phyloP scores from a whole-genome alignment of 2,797 vertebrate genomes.

The Phoebastria nigripes region DNA sequence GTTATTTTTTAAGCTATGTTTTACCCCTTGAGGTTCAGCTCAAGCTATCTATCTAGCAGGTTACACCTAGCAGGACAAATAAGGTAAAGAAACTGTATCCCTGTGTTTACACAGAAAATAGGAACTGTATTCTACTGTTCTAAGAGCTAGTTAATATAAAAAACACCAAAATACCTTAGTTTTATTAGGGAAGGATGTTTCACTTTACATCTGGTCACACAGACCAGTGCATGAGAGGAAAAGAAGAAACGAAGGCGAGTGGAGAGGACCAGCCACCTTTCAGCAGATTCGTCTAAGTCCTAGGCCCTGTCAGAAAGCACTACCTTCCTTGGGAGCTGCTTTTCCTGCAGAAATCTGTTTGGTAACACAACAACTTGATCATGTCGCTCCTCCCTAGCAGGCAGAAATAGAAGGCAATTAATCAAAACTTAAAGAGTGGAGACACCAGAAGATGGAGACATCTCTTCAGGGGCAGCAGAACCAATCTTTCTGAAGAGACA shows the following conservation, averaged over 20 bases:
- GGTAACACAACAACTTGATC: not conserved
- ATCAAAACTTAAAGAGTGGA: not conserved
- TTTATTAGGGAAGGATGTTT: not conserved
- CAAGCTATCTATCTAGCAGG: not conserved
- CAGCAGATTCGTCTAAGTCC: not conserved
- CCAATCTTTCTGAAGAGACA: no score
- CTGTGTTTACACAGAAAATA: not conserved
- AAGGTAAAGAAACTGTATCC: not conserved
- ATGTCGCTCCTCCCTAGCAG: not conserved
- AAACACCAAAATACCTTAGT: not conserved
- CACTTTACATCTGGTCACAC: not conserved
- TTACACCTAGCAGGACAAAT: not conserved
- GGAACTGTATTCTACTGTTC: not conserved
- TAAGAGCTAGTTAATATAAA: not conserved
- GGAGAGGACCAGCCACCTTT: not conserved
- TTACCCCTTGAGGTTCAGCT: not conserved
- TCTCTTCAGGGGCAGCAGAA: not conserved
- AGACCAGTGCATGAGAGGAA: not conserved
- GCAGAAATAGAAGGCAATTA: not conserved
- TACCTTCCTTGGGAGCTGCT: not conserved
- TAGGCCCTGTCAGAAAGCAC: not conserved
- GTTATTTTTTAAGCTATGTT: not conserved
- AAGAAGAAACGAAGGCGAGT: rapidly evolving
- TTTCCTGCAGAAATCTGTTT: not conserved
- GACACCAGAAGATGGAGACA: not conserved